Evolutionary conservation across 2,888 invertebrate genomes (phyloP), one percentile per base, ranked within the genome.

Genomic region (Mythimna ferrago): DNA sequence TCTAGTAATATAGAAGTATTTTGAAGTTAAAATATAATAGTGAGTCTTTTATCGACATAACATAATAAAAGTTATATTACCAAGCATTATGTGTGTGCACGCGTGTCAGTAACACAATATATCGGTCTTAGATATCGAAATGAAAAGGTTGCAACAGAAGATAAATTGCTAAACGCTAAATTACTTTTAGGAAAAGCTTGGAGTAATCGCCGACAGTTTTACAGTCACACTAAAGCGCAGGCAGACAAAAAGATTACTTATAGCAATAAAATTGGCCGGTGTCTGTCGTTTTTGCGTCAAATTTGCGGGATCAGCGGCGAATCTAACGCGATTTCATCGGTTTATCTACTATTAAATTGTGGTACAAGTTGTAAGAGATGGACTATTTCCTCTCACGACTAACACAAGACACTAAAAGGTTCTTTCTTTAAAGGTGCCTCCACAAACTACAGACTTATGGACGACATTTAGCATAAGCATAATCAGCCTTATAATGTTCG

Each of bases 251-350:
- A 81, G 79, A 62, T 82, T 69, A 78, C 81, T 80, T 71, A 66
- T 67, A 74, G 87, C 84, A 81, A 89, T 90, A 89, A 90, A 90
- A 85, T 84, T 86, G 82, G 74, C 63, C 71, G 69, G 73, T 73
- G 82, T 81, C 79, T 86, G 86, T 89, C 87, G 83, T 80, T 80
- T 88, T 87, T 83, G 85, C 86, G 82, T 86, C 80, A 87, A 85
- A 84, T 83, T 82, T 73, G 80, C 73, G 71, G 76, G 85, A 80
- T 80, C 85, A 80, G 81, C 85, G 82, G 87, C 87, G 87, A 85
- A 85, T 80, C 87, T 87, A 89, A 89, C 84, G 86, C 86, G 85
- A 86, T 88, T 88, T 82, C 83, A 87, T 83, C 83, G 84, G 81
- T 85, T 84, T 86, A 87, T 84, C 86, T 83, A 77, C 82, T 82